Evolutionary conservation across 1,140 invertebrate species (phyloP).

Genomic region (Schlechtendalia chinensis): DNA sequence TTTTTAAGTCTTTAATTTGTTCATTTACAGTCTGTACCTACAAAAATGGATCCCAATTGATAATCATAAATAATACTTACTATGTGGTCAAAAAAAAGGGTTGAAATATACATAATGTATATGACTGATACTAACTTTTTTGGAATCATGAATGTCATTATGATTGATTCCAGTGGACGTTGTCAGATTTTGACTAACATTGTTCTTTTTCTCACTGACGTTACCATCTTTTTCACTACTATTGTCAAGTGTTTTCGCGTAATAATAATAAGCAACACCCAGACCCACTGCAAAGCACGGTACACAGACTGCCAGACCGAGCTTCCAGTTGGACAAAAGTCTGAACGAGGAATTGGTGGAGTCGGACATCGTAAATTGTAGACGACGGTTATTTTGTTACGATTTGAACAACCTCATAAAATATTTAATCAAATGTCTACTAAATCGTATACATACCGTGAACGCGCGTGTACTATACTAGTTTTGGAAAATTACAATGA

Average conservation of each 20-base stretch:
- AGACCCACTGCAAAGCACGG: slow-evolving; percentile 31
- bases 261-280: slow-evolving; percentile 22
- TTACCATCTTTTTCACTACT: too few species aligned
- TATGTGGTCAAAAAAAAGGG: too few species aligned
- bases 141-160: not conserved
- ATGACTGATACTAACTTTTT: not conserved
- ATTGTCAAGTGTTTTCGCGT: not conserved
- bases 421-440: not conserved
- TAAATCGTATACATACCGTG: too few species aligned
- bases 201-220: not conserved
- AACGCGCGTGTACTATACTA: too few species aligned
- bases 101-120: too few species aligned
- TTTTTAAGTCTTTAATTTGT: slow-evolving; percentile 63
- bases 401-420: too few species aligned
- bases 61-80: too few species aligned
- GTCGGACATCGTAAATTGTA: not conserved
- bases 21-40: not conserved
- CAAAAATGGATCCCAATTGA: too few species aligned
- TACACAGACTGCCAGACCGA: slow-evolving; percentile 25
- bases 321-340: slow-evolving; percentile 34
- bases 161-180: not conserved
- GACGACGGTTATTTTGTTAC: too few species aligned
- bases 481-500: too few species aligned
- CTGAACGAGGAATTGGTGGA: not conserved
- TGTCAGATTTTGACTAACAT: not conserved